Percentiles rank a stretch among this genome's conserved stretches.
phyloP scores from a whole-genome alignment of 2,113 vertebrate genomes.

The Morone saxatilis region DNA sequence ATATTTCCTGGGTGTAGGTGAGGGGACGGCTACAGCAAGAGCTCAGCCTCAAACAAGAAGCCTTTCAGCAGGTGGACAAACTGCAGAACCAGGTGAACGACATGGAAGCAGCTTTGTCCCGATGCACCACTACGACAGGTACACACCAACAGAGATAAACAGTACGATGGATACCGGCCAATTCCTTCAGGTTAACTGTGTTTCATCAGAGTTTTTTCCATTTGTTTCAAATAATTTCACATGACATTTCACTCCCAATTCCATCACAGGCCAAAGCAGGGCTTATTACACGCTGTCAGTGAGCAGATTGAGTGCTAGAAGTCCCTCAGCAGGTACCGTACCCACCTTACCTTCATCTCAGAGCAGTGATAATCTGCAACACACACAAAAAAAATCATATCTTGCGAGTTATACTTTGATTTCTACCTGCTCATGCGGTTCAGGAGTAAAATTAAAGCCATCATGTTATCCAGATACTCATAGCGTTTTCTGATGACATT shows the following conservation, averaged over 20 bases:
- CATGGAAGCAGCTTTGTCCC: conserved; percentile 55
- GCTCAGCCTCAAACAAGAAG: conserved; percentile 81
- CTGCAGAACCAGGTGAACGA: conserved; percentile 78
- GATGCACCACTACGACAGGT: conserved; percentile 68
- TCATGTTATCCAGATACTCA: neutral
- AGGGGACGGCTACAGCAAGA: conserved; percentile 81
- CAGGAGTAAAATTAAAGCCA: conserved; percentile 28
- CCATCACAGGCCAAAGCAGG: conserved; percentile 50
- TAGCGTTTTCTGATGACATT: conserved; percentile 12
- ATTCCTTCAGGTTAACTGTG: neutral
- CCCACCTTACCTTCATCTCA: conserved; percentile 29
- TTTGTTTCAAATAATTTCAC: neutral
- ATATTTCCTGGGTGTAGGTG: conserved; percentile 58
- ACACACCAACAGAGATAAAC: neutral
- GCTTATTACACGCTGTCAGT: conserved; percentile 32
- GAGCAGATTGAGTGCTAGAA: conserved; percentile 40
- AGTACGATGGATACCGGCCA: neutral
- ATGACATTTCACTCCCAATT: conserved; percentile 17
- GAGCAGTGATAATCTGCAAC: conserved; percentile 1
- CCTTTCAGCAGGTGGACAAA: conserved; percentile 82
- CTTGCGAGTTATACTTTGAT: neutral
- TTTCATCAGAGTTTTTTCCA: neutral
- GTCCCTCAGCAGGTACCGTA: conserved; percentile 60
- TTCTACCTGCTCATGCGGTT: conserved; percentile 12
- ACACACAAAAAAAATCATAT: neutral